phyloP scores from a whole-genome alignment of 1,140 invertebrate species.

The Papilio polyxenes region DNA sequence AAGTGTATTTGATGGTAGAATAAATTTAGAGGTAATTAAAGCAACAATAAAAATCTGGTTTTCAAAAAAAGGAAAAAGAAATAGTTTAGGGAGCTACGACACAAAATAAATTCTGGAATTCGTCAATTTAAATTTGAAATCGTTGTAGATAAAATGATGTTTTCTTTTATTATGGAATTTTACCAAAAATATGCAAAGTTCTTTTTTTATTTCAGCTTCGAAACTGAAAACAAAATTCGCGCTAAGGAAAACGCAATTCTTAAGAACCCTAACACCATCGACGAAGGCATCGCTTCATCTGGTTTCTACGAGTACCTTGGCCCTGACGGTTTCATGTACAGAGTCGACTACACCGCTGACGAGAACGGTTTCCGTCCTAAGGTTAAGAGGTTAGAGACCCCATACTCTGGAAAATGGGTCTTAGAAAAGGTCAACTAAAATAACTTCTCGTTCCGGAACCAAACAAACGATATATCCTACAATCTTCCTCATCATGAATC shows the following conservation, averaged over 20 bases:
- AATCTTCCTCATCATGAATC: slow-evolving; percentile 62
- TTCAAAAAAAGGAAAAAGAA: neutral
- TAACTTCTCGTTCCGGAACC: slow-evolving; percentile 39
- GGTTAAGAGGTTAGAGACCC: slow-evolving; percentile 77
- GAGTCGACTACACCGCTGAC: slow-evolving; percentile 84
- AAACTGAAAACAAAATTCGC: slow-evolving; percentile 89
- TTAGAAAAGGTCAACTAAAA: slow-evolving; percentile 73
- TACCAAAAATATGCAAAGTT: neutral
- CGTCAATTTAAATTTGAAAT: neutral
- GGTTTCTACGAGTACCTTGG: slow-evolving; percentile 84
- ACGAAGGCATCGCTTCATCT: slow-evolving; percentile 84
- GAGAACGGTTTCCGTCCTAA: slow-evolving; percentile 85
- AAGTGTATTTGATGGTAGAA: neutral
- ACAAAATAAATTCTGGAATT: neutral
- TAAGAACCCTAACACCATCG: slow-evolving; percentile 76
- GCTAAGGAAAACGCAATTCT: slow-evolving; percentile 84
- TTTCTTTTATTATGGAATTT: neutral
- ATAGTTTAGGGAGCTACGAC: too few species aligned
- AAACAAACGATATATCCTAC: slow-evolving; percentile 48
- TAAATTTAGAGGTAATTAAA: neutral
- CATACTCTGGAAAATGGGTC: slow-evolving; percentile 76
- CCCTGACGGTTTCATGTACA: slow-evolving; percentile 82
- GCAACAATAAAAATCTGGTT: neutral
- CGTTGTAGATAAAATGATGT: neutral
- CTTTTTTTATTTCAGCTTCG: slow-evolving; percentile 81